phyloP scores from a whole-genome alignment of 2,113 vertebrate species.

The Anguilla rostrata region DNA sequence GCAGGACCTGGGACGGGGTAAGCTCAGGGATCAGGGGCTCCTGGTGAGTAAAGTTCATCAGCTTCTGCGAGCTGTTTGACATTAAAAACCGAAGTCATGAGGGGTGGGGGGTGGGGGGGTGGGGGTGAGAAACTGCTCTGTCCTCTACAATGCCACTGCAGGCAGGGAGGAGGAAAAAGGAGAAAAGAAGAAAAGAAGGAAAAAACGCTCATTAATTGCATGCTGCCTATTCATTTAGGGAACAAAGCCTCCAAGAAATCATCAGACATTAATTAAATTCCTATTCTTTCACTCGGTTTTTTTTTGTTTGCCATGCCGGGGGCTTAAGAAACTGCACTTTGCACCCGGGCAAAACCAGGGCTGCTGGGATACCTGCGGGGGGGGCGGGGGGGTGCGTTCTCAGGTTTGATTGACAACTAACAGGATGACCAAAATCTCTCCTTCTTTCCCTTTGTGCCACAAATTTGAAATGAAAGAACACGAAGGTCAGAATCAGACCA shows the following conservation, averaged over 20 bases:
- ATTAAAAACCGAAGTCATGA: constrained; percentile 66
- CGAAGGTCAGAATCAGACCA: not conserved
- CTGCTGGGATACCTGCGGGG: not conserved
- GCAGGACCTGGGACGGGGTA: constrained; percentile 60
- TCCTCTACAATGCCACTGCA: not conserved
- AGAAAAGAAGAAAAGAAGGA: not conserved
- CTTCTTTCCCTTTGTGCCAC: not conserved
- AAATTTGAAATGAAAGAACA: not conserved
- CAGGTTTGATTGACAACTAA: not conserved
- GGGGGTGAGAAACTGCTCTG: not conserved
- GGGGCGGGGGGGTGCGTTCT: not conserved
- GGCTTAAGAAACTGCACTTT: not conserved
- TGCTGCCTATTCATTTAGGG: constrained; percentile 2
- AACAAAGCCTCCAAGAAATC: constrained; percentile 12
- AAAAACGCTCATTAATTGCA: not conserved
- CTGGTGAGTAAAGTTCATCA: constrained; percentile 67
- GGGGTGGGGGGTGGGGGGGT: not conserved
- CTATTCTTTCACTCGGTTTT: constrained; percentile 1
- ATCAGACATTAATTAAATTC: constrained; percentile 27
- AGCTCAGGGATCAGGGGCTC: constrained; percentile 50
- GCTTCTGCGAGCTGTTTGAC: constrained; percentile 68
- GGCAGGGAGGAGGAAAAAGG: not conserved
- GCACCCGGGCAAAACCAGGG: not conserved
- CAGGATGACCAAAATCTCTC: not conserved
- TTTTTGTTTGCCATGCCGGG: not conserved